These are phyloP conservation scores for Seriola quinqueradiata DNA, from an alignment of 2,113 vertebrate species.

Conservation along the genomic window DNA sequence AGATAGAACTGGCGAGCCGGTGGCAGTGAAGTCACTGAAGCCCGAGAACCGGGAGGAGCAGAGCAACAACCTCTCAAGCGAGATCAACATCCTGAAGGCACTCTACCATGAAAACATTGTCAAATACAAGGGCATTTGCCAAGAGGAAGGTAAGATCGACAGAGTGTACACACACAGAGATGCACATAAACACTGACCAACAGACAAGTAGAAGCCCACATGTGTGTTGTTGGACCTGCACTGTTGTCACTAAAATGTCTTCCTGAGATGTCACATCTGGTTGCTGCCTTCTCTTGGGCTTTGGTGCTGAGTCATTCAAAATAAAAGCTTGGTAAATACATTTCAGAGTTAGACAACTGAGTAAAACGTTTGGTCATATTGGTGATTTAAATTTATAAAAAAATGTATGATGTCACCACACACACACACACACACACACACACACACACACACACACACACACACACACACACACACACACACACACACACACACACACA, in stretches of 20 bases:
- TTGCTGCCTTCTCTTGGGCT: too few species aligned
- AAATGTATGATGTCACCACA: too few species aligned
- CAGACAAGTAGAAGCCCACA: background rate
- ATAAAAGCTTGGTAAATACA: too few species aligned
- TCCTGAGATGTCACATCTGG: background rate
- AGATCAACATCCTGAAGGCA: constrained; percentile 94
- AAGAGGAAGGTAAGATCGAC: constrained; percentile 90
- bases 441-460: too few species aligned
- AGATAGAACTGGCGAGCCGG: constrained; percentile 94
- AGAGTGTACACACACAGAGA: background rate
- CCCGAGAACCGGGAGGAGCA: constrained; percentile 93
- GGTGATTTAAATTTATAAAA: too few species aligned
- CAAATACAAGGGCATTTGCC: constrained; percentile 97
- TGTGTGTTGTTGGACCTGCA: background rate
- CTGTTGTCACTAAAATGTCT: background rate
- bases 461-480: too few species aligned
- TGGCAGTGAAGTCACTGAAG: constrained; percentile 98
- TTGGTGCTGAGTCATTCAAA: too few species aligned
- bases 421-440: too few species aligned
- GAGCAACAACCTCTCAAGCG: constrained; percentile 92
- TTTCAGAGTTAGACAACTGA: too few species aligned
- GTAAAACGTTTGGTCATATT: too few species aligned
- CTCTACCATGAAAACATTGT: constrained; percentile 99
- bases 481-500: too few species aligned
- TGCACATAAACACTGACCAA: background rate